Base-by-base conservation (phyloP, 1,140 invertebrate genomes). In the Nasonia vitripennis region DNA sequence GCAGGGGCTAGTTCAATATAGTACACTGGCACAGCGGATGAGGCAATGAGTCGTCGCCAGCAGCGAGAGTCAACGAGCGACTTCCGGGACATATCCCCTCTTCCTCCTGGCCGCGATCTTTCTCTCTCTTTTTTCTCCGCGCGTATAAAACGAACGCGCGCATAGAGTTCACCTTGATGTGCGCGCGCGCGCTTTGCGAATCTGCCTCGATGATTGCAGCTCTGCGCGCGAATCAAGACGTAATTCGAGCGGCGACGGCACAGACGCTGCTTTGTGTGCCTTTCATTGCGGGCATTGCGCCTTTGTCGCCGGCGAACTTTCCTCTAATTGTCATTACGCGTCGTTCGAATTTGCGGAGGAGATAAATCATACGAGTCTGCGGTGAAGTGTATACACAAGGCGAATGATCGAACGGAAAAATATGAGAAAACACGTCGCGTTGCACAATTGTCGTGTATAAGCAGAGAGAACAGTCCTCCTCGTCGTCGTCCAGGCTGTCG, bases 1-100 rank as follows among this genome's bases (percentile, higher is more conserved):
- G 12, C 9, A 71, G 68, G 68, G 68, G 27, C 55, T 62, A 62
- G n/a, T 20, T 62, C 9, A 17, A 51, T 51, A 51, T 10, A 5
- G 48, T 51, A 51, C 10, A n/a, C 14, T 62, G 73, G 45, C 89
- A 87, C 88, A 88, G 91, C 92, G 92, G 92, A 93, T 91, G 92
- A 92, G 89, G 87, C 92, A 93, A 93, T 93, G 90, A 92, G 90
- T 89, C 87, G 87, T 88, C 23, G 70, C n/a, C n/a, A 6, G 75
- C 45, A 73, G 67, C 23, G 7, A 91, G 89, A 91, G 91, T 91
- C 91, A 93, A 93, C 91, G 91, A 93, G 92, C 86, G 78, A 91
- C 91, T 93, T 93, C 92, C 92, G 92, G 92, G 37, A 17, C 3
- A 51, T 11, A 20, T 70, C 75, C 70, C 51, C n/a, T 2, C 7